A percentile compares a stretch with the other conserved stretches of the same genome.
These are phyloP conservation scores for Acanthoscelides obtectus DNA, from an alignment of 2,888 invertebrate genomes.

Conservation along the genomic window DNA sequence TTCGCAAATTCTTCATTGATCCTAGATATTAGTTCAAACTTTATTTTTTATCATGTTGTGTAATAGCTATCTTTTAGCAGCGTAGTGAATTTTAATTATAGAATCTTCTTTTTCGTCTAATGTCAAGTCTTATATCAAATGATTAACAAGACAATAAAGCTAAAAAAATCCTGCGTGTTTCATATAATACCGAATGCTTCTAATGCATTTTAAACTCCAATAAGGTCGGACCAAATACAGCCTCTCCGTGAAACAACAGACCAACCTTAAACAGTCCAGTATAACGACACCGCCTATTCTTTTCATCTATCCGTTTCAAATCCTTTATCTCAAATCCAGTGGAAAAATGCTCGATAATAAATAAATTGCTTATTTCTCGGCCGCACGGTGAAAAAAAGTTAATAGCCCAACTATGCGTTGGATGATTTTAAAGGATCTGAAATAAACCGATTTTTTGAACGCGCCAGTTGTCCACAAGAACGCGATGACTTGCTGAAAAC, in stretches of 20 bases:
- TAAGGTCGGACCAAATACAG: background rate
- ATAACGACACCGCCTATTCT: background rate
- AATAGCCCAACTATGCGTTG: constrained; percentile 30
- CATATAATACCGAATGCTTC: too few relatives aligned
- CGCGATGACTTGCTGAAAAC: background rate
- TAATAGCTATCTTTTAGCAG: too few relatives aligned
- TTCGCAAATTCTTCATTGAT: too few relatives aligned
- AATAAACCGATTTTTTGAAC: constrained; percentile 27
- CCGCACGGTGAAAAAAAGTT: constrained; percentile 17
- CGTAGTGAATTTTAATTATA: too few relatives aligned
- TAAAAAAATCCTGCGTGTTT: too few relatives aligned
- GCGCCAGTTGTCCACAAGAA: constrained; percentile 4
- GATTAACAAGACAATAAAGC: too few relatives aligned
- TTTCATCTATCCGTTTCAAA: constrained; percentile 4
- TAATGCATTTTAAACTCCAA: background rate
- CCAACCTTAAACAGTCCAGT: constrained; percentile 1
- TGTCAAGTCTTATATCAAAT: too few relatives aligned
- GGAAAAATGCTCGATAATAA: constrained; percentile 16
- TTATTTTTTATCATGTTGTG: too few relatives aligned
- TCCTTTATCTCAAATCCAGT: constrained; percentile 11
- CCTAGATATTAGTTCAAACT: too few relatives aligned
- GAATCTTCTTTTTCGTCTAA: too few relatives aligned
- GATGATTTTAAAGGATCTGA: constrained; percentile 29
- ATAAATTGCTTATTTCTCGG: constrained; percentile 8
- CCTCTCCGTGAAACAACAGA: background rate